Evolutionary conservation across 30 jellyfish, hydroid and myxozoan genomes (phyloP).

Genomic region (Aurelia sp.): DNA sequence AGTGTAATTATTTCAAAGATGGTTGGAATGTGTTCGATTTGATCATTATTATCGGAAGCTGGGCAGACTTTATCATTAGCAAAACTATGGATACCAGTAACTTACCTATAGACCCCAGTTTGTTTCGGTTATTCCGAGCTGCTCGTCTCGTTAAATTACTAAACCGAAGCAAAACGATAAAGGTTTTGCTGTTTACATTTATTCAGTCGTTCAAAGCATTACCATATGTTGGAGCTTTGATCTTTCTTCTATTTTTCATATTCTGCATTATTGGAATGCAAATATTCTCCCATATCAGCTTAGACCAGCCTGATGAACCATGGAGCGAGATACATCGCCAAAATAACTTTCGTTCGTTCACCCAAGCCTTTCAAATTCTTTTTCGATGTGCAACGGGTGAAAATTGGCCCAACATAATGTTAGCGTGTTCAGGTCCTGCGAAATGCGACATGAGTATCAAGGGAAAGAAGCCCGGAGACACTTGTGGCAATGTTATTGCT

Average conservation of each 20-base stretch:
- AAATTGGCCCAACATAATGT: conserved; percentile 85
- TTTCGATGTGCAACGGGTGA: conserved; percentile 90
- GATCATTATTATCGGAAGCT: conserved; percentile 79
- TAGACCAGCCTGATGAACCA: conserved; percentile 56
- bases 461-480: conserved; percentile 43
- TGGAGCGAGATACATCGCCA: conserved; percentile 79
- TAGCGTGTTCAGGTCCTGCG: conserved; percentile 77
- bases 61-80: conserved; percentile 76
- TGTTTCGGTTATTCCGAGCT: conserved; percentile 86
- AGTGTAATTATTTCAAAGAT: conserved; percentile 84
- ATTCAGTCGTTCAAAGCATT: conserved; percentile 87
- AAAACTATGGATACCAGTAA: conserved; percentile 50
- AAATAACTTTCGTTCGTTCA: conserved; percentile 77
- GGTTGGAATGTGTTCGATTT: conserved; percentile 87
- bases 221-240: conserved; percentile 90
- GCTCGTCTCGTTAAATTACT: conserved; percentile 83
- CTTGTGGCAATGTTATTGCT: conserved; percentile 81
- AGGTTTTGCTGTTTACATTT: conserved; percentile 78
- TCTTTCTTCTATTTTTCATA: conserved; percentile 78
- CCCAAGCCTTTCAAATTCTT: conserved; percentile 76
- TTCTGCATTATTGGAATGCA: conserved; percentile 85
- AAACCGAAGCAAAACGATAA: conserved; percentile 72
- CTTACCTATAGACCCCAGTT: conserved; percentile 66
- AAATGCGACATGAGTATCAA: conserved; percentile 65
- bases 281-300: conserved; percentile 66